Evolutionary conservation across 2,113 vertebrate genomes (phyloP).

Genomic region (Albula goreensis): DNA sequence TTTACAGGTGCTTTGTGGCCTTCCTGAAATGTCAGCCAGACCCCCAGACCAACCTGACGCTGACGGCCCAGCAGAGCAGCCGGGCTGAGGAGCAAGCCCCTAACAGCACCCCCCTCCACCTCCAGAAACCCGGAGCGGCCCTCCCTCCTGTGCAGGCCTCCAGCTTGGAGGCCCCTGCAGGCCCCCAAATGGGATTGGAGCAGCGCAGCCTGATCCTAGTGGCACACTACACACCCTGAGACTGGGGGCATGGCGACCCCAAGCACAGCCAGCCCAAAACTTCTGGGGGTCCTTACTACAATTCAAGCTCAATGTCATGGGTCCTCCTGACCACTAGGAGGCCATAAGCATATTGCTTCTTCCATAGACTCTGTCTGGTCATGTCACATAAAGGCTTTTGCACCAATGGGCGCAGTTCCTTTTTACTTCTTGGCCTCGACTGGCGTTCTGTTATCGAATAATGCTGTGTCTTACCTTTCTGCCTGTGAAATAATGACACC

Average conservation of each 20-base stretch:
- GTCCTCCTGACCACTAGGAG: too few species aligned
- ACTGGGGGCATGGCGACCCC: background rate
- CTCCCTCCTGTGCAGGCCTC: slow-evolving; percentile 23
- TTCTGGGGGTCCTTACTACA: too few species aligned
- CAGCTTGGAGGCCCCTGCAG: slow-evolving; percentile 17
- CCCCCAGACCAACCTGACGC: slow-evolving; percentile 32
- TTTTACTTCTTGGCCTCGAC: too few species aligned
- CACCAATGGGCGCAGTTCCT: too few species aligned
- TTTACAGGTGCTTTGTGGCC: slow-evolving; percentile 60
- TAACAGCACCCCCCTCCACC: slow-evolving; percentile 5
- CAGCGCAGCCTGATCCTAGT: slow-evolving; percentile 38
- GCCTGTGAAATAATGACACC: too few species aligned
- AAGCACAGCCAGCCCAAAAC: background rate
- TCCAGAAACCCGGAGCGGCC: background rate
- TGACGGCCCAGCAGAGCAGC: slow-evolving; percentile 35
- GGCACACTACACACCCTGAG: slow-evolving; percentile 57
- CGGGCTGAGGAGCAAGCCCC: slow-evolving; percentile 30
- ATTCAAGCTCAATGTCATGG: too few species aligned
- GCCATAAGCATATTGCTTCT: too few species aligned
- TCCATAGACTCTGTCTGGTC: too few species aligned
- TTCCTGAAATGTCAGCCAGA: slow-evolving; percentile 59
- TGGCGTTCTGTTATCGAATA: too few species aligned
- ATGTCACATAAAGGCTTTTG: too few species aligned
- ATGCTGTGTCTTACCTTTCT: too few species aligned
- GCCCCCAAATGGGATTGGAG: slow-evolving; percentile 7